Evolutionary conservation across 2,888 invertebrate genomes (phyloP).

Genomic region (Archips xylosteana): DNA sequence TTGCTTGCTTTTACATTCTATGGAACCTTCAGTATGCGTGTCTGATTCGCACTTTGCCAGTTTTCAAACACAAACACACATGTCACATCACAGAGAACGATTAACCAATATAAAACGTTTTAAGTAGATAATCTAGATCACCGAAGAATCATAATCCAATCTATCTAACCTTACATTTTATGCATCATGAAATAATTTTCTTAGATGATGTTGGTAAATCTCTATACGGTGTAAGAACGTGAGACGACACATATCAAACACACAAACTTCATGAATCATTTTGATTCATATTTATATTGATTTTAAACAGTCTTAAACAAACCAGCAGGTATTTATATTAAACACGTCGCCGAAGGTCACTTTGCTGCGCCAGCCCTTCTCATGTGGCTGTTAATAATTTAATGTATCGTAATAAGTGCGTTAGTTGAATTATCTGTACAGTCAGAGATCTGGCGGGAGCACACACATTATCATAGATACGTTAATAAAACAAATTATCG

Average conservation of each 20-base stretch:
- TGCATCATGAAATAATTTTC: no score
- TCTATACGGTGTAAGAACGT: not conserved
- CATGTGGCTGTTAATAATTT: conserved; percentile 19
- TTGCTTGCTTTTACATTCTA: no score
- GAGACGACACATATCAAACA: not conserved
- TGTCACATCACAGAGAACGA: not conserved
- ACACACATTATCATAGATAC: conserved; percentile 22
- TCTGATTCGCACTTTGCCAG: no score
- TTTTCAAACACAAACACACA: no score
- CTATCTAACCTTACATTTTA: no score
- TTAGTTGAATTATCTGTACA: conserved; percentile 26
- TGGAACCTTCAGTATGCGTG: no score
- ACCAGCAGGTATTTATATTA: conserved; percentile 18
- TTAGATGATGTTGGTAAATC: no score
- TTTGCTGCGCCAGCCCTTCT: conserved; percentile 14
- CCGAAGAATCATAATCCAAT: no score
- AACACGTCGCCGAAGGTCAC: conserved; percentile 18
- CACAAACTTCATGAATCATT: not conserved
- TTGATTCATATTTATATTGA: conserved; percentile 8
- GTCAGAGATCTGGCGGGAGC: conserved; percentile 24
- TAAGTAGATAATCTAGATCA: no score
- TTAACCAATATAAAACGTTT: not conserved
- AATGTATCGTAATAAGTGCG: conserved; percentile 11
- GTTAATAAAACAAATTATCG: conserved; percentile 37
- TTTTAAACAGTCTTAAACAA: conserved; percentile 7